phyloP scores from a whole-genome alignment of 2,113 vertebrate genomes.

The Zootoca vivipara region DNA sequence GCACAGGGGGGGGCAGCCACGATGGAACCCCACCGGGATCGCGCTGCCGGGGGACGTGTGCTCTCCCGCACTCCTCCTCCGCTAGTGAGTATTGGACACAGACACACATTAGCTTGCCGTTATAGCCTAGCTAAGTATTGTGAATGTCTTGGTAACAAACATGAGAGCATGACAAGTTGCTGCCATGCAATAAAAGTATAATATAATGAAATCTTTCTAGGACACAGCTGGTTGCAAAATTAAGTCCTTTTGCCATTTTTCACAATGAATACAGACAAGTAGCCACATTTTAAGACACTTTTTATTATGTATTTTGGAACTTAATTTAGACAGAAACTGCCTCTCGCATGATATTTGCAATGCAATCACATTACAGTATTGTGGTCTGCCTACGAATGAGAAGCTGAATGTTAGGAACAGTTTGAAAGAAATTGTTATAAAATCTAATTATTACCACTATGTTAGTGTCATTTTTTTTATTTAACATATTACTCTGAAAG shows the following conservation, averaged over 20 bases:
- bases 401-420: background rate
- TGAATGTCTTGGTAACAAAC: background rate
- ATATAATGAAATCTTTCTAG: background rate
- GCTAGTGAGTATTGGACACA: background rate
- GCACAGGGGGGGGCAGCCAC: no score
- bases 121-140: background rate
- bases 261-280: background rate
- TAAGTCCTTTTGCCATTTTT: background rate
- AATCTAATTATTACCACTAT: constrained; percentile 13
- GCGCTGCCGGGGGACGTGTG: no score
- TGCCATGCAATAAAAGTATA: background rate
- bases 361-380: background rate
- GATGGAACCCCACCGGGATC: no score
- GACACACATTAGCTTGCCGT: background rate
- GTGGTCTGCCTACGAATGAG: background rate
- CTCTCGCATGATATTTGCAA: background rate
- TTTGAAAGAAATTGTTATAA: background rate
- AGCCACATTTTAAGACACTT: background rate
- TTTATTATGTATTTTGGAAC: background rate
- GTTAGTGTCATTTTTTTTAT: constrained; percentile 45
- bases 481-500: constrained; percentile 40
- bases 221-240: background rate
- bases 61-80: no score
- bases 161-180: background rate
- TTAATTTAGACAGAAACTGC: background rate